Evolutionary conservation across 2,797 vertebrate species (phyloP).

Genomic region (Falco peregrinus): DNA sequence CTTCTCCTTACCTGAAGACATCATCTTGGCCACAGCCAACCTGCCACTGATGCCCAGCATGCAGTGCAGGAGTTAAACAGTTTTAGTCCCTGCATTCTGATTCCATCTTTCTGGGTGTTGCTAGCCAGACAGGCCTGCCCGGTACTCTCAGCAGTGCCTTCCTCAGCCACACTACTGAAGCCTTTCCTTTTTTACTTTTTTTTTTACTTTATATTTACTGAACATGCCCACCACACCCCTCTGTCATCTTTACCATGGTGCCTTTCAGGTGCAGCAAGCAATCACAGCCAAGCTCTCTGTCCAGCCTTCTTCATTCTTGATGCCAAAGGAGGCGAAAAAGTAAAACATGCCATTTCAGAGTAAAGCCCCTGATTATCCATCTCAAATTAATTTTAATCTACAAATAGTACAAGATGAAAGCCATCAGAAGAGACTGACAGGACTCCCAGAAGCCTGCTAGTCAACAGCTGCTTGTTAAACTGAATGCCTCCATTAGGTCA

Average conservation of each 20-base stretch:
- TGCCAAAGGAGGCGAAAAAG: not conserved
- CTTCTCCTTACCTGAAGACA: not conserved
- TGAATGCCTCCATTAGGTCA: not conserved
- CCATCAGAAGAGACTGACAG: not conserved
- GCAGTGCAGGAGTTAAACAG: not conserved
- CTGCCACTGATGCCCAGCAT: fast-evolving
- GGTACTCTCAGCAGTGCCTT: not conserved
- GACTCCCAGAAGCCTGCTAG: not conserved
- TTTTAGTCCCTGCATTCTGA: not conserved
- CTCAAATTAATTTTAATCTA: not conserved
- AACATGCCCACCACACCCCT: not conserved
- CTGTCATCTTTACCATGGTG: not conserved
- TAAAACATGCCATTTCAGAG: not conserved
- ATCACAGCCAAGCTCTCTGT: not conserved
- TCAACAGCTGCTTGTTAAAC: constrained; percentile 2
- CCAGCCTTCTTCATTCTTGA: not conserved
- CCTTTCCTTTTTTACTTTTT: not conserved
- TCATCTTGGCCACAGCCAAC: not conserved
- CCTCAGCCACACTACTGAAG: not conserved
- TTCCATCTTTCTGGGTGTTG: not conserved
- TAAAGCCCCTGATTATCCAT: not conserved
- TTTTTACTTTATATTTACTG: no score
- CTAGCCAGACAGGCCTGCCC: not conserved
- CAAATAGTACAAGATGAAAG: not conserved
- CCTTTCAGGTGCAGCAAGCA: not conserved